A percentile compares a stretch with the other conserved stretches of the same genome.
Conservation (phyloP, 2,888 invertebrate species). For the Ochropleura plecta region DNA sequence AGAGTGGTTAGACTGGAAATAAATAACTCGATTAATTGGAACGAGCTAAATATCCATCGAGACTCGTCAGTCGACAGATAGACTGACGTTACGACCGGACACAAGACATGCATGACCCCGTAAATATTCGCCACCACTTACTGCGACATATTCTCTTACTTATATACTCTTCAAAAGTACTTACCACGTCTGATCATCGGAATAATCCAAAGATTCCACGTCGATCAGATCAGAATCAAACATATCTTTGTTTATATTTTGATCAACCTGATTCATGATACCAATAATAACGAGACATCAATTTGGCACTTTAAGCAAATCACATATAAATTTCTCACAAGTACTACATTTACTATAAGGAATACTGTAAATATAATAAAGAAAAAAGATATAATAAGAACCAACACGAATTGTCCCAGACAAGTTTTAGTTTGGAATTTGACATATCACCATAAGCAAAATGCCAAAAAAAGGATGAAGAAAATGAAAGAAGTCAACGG, state of each 20-base stretch:
- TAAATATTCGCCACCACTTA: slow-evolving; percentile 40
- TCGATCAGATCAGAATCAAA: slow-evolving; percentile 90
- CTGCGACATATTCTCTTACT: slow-evolving; percentile 29
- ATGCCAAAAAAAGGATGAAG: slow-evolving; percentile 78
- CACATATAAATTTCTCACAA: slow-evolving; percentile 82
- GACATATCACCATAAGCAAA: slow-evolving; percentile 82
- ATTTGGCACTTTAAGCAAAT: slow-evolving; percentile 88
- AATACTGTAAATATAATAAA: slow-evolving; percentile 83
- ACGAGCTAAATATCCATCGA: slow-evolving; percentile 59
- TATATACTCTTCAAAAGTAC: slow-evolving; percentile 66
- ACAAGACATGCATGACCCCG: slow-evolving; percentile 65
- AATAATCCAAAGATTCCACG: slow-evolving; percentile 89
- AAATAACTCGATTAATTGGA: slow-evolving; percentile 60
- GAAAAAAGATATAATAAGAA: slow-evolving; percentile 82
- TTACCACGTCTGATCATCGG: slow-evolving; percentile 91
- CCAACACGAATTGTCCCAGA: slow-evolving; percentile 84
- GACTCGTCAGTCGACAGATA: slow-evolving; percentile 61
- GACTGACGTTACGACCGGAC: slow-evolving; percentile 71
- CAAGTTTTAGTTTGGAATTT: slow-evolving; percentile 88
- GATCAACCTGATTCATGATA: slow-evolving; percentile 88
- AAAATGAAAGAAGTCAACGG: slow-evolving; percentile 77
- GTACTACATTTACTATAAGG: slow-evolving; percentile 83
- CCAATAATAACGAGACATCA: slow-evolving; percentile 83
- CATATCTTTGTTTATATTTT: slow-evolving; percentile 91
- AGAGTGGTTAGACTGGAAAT: slow-evolving; percentile 70